Percentiles rank a stretch among this genome's conserved stretches.
phyloP scores from a whole-genome alignment of 2,888 invertebrate genomes.

The Polydesmus complanatus region DNA sequence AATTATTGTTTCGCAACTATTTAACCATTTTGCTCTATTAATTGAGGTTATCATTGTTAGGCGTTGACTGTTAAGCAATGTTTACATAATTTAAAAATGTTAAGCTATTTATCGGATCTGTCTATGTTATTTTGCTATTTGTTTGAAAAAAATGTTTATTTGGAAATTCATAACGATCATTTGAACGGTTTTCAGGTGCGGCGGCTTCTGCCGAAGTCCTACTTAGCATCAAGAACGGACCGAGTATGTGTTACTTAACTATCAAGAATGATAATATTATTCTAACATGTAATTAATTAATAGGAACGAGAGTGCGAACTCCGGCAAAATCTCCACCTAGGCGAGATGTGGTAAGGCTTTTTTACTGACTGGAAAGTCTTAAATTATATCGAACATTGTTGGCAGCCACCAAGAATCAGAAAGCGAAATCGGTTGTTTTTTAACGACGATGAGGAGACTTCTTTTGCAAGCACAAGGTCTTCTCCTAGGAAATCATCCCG shows the following conservation, averaged over 20 bases:
- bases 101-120: no score
- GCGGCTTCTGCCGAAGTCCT: conserved; percentile 43
- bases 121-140: no score
- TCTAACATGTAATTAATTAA: conserved; percentile 41
- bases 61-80: no score
- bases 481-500: conserved; percentile 54
- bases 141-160: neutral
- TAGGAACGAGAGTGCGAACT: conserved; percentile 35
- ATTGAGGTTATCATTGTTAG: neutral
- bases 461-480: conserved; percentile 40
- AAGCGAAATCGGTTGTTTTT: conserved; percentile 79
- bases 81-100: no score
- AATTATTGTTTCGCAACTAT: neutral
- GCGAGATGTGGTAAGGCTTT: conserved; percentile 10
- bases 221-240: conserved; percentile 43
- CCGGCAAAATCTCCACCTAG: conserved; percentile 9
- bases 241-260: conserved; percentile 27
- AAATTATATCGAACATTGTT: conserved; percentile 13
- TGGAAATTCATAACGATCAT: neutral
- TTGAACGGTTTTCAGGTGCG: conserved; percentile 23
- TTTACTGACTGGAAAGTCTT: neutral
- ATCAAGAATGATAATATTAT: conserved; percentile 48
- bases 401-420: conserved; percentile 62
- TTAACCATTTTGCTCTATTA: neutral
- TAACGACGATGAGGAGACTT: conserved; percentile 51